Conservation (phyloP, 2,113 vertebrate species). For the Elaphurus davidianus region DNA sequence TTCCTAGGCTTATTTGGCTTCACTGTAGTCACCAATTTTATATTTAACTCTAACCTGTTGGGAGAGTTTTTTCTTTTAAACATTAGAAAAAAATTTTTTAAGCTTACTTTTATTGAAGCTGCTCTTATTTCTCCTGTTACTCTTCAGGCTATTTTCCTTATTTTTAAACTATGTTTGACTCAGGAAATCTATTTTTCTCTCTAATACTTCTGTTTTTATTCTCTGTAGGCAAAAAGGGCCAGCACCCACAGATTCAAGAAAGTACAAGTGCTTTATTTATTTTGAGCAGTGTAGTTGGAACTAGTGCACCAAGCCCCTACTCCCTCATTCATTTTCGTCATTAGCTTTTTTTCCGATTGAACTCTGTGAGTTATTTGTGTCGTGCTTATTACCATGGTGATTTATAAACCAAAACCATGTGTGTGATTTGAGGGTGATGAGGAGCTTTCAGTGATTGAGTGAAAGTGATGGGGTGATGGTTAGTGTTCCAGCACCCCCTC, state of each 20-base stretch:
- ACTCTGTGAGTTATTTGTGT: slow-evolving; percentile 59
- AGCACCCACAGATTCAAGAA: neutral
- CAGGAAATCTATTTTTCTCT: neutral
- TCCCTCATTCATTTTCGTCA: slow-evolving; percentile 50
- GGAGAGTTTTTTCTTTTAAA: neutral
- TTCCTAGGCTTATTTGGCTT: slow-evolving; percentile 29
- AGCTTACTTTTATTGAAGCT: neutral
- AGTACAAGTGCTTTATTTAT: slow-evolving; percentile 38
- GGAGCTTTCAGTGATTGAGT: neutral
- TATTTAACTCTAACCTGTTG: slow-evolving; percentile 57
- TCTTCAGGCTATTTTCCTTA: neutral
- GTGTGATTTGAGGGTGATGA: neutral
- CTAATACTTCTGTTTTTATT: neutral
- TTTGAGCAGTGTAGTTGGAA: slow-evolving; percentile 9
- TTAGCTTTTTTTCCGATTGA: slow-evolving; percentile 7
- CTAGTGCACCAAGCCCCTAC: neutral
- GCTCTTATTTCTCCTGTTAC: neutral
- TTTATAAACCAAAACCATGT: slow-evolving; percentile 41
- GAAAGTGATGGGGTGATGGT: neutral
- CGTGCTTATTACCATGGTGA: slow-evolving; percentile 48
- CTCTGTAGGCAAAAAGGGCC: neutral
- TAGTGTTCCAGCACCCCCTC: neutral
- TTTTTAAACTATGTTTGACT: slow-evolving; percentile 40
- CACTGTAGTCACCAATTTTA: neutral
- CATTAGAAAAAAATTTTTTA: neutral